A percentile compares a stretch with the other conserved stretches of the same genome.
Evolutionary conservation across 2,113 vertebrate species (phyloP).

Genomic region (Glaucomys volans): DNA sequence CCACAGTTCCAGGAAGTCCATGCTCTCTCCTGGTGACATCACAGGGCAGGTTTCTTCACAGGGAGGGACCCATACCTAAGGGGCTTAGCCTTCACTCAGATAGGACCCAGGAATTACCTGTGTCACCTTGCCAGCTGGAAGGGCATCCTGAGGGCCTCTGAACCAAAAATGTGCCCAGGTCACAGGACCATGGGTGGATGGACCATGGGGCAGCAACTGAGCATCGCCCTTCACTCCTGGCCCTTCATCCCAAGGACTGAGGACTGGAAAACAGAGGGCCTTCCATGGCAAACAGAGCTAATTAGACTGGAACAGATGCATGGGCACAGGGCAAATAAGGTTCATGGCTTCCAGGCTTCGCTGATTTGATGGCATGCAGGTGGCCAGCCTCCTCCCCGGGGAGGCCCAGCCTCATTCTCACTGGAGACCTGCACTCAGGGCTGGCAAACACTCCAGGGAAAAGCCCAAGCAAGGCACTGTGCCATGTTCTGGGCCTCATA

Average conservation of each 20-base stretch:
- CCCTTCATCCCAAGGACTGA: neutral
- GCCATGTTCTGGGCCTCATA: fast-evolving
- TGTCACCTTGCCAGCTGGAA: neutral
- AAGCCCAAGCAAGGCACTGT: fast-evolving
- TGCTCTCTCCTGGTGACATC: neutral
- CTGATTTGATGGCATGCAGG: neutral
- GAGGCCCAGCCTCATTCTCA: fast-evolving
- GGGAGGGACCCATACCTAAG: neutral
- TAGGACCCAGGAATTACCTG: neutral
- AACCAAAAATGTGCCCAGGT: neutral
- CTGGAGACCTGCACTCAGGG: neutral
- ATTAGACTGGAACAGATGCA: neutral
- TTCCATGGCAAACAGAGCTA: constrained; percentile 18
- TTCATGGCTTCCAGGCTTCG: neutral
- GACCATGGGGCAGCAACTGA: neutral
- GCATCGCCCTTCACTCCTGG: neutral
- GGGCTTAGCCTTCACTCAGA: neutral
- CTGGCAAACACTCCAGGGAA: fast-evolving
- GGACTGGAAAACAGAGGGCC: neutral
- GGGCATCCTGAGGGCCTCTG: neutral
- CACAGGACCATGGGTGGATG: neutral
- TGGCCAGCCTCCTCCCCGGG: fast-evolving
- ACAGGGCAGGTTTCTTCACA: neutral
- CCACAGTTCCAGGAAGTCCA: neutral
- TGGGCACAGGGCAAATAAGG: neutral